Evolutionary conservation across 2,888 invertebrate genomes (phyloP).

Genomic region (Mimumesa dahlbomi): DNA sequence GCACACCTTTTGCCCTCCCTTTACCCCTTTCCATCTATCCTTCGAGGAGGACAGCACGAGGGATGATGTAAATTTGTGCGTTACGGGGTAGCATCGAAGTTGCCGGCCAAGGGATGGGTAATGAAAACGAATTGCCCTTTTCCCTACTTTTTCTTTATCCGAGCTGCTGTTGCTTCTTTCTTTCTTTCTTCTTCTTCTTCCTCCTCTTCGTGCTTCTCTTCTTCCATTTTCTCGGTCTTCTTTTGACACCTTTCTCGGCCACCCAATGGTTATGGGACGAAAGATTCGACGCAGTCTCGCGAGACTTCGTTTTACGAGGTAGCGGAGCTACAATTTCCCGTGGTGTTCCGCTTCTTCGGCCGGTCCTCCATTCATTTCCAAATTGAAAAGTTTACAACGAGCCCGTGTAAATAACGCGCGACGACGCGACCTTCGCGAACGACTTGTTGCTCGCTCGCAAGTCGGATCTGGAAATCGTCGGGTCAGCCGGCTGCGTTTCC

Average conservation of each 20-base stretch:
- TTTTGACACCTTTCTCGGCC: neutral
- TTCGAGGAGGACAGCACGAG: slow-evolving; percentile 16
- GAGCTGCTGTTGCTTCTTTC: slow-evolving; percentile 1
- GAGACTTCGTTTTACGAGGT: slow-evolving; percentile 26
- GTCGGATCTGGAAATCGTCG: neutral
- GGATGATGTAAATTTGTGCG: slow-evolving; percentile 64
- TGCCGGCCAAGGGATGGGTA: slow-evolving; percentile 51
- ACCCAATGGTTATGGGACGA: neutral
- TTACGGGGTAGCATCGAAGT: slow-evolving; percentile 59
- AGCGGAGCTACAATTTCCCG: slow-evolving; percentile 20
- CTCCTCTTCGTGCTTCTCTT: neutral
- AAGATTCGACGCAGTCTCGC: slow-evolving; percentile 41
- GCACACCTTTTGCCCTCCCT: neutral
- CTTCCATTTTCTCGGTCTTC: neutral
- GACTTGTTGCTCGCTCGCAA: slow-evolving; percentile 12
- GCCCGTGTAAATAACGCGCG: slow-evolving; percentile 4
- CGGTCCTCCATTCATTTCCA: slow-evolving; percentile 26
- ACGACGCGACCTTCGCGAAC: neutral
- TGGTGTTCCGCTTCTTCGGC: neutral
- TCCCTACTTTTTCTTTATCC: slow-evolving; percentile 46
- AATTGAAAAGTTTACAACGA: slow-evolving; percentile 50
- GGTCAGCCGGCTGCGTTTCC: too few species aligned
- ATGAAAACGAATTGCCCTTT: slow-evolving; percentile 66
- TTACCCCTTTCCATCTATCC: neutral
- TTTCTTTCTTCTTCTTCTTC: slow-evolving; percentile 1